These are phyloP conservation scores for Tigriopus californicus DNA, from an alignment of 2,888 invertebrate species.

Conservation along the genomic window DNA sequence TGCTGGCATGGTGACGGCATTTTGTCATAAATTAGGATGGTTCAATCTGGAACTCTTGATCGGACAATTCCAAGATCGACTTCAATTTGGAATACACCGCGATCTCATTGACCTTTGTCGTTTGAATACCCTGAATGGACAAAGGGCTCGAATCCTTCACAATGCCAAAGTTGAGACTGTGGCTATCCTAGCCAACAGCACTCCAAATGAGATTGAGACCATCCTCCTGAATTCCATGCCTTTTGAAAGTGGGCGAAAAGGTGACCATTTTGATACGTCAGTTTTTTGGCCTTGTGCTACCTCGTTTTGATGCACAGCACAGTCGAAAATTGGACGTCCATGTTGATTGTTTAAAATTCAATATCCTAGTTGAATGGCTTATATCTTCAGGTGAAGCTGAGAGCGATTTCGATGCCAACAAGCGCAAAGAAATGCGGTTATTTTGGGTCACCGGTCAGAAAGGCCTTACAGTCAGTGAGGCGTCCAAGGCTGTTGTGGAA, in stretches of 20 bases:
- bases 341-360: no score
- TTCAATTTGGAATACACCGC: constrained; percentile 80
- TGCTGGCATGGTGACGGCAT: constrained; percentile 93
- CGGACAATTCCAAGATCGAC: constrained; percentile 75
- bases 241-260: constrained; percentile 45
- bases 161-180: constrained; percentile 59
- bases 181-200: constrained; percentile 54
- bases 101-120: constrained; percentile 81
- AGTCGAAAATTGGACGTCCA: no score
- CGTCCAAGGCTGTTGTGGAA: constrained; percentile 51
- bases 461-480: constrained; percentile 59
- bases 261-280: no score
- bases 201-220: constrained; percentile 47
- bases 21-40: constrained; percentile 84
- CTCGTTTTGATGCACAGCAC: no score
- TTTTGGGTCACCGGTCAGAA: constrained; percentile 60
- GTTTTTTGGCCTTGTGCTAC: no score
- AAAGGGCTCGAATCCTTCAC: constrained; percentile 61
- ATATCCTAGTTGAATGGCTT: no score
- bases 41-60: constrained; percentile 67
- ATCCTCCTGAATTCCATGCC: constrained; percentile 56
- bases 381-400: not conserved
- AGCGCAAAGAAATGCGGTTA: constrained; percentile 35
- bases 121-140: constrained; percentile 58
- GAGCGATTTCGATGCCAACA: not conserved